Evolutionary conservation across 2,888 invertebrate species (phyloP).

Genomic region (Drosophila anceps): DNA sequence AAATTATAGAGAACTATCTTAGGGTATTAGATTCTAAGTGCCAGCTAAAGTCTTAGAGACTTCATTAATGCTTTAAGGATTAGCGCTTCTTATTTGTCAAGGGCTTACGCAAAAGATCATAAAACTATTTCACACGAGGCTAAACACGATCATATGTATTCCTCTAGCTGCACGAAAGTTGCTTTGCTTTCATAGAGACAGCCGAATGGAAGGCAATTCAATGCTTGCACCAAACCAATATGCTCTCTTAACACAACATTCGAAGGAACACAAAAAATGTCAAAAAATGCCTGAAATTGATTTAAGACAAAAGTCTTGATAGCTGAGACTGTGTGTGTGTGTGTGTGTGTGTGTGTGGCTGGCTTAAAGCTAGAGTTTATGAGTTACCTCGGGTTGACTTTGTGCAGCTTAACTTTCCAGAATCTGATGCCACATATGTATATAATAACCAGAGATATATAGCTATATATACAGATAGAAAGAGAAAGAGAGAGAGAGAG

Average conservation of each 20-base stretch:
- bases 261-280: not conserved
- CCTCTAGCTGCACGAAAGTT: too few relatives aligned
- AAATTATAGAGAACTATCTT: too few relatives aligned
- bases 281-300: constrained; percentile 20
- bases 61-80: too few relatives aligned
- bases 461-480: not conserved
- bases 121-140: too few relatives aligned
- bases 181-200: too few relatives aligned
- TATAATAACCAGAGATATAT: constrained; percentile 6
- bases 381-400: constrained; percentile 54
- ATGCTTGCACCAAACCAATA: not conserved
- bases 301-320: constrained; percentile 14
- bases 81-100: too few relatives aligned
- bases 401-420: constrained; percentile 40
- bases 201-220: too few relatives aligned
- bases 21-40: too few relatives aligned
- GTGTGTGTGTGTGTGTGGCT: constrained; percentile 11
- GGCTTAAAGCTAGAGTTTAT: constrained; percentile 62
- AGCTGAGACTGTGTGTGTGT: not conserved
- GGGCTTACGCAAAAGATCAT: too few relatives aligned
- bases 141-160: too few relatives aligned
- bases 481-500: not conserved
- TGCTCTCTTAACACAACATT: not conserved
- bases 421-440: constrained; percentile 40
- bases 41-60: too few relatives aligned